Conservation (phyloP, 2,888 invertebrate species). For the Andrena chrysosceles region DNA sequence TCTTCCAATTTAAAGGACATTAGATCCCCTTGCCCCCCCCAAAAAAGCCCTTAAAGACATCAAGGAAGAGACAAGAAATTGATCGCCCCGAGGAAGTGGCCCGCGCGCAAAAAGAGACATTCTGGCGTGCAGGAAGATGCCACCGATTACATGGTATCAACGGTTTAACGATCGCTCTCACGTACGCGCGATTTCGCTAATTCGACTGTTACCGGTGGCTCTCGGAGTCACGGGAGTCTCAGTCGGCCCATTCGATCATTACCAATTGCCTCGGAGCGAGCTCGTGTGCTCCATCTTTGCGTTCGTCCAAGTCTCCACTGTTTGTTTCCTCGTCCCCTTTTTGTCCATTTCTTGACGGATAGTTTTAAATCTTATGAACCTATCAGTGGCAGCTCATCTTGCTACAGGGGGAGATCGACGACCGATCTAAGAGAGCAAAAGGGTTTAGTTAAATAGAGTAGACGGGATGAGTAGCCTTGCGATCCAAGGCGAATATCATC, state of each 20-base stretch:
- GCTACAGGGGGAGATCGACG: too few species aligned
- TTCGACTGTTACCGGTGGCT: conserved; percentile 54
- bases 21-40: conserved; percentile 18
- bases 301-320: conserved; percentile 11
- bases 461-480: not conserved
- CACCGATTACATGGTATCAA: conserved; percentile 60
- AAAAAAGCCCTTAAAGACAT: conserved; percentile 28
- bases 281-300: conserved; percentile 18
- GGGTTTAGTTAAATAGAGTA: not conserved
- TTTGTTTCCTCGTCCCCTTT: not conserved
- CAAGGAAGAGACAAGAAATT: conserved; percentile 29
- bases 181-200: conserved; percentile 61
- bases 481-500: conserved; percentile 24
- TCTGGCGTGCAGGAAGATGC: conserved; percentile 58
- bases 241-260: conserved; percentile 46
- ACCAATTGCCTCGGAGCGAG: conserved; percentile 49
- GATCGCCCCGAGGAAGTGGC: conserved; percentile 43
- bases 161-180: conserved; percentile 53
- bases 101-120: conserved; percentile 54
- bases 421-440: not conserved
- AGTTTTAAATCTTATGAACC: too few species aligned
- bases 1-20: conserved; percentile 58
- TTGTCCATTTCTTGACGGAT: not conserved
- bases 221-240: conserved; percentile 4
- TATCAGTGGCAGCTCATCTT: too few species aligned